Conservation (phyloP, 2,888 invertebrate genomes). For the Meta bourneti region DNA sequence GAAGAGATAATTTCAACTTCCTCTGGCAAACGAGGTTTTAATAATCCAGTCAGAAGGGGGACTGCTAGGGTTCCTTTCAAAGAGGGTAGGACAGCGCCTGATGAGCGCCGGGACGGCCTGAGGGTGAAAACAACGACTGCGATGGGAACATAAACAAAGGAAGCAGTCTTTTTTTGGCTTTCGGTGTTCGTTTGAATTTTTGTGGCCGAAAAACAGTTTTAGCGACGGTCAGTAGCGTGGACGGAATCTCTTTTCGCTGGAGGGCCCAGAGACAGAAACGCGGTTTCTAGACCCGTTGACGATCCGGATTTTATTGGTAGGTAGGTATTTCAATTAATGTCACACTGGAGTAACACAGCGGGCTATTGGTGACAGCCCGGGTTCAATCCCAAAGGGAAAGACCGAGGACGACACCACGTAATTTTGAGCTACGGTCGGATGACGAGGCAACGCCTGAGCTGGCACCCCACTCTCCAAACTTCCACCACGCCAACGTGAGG, state of each 20-base stretch:
- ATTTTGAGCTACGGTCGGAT: too few relatives aligned
- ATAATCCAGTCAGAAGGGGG: constrained; percentile 61
- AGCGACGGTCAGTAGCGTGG: too few relatives aligned
- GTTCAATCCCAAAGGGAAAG: too few relatives aligned
- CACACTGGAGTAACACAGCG: too few relatives aligned
- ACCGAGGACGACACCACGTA: too few relatives aligned
- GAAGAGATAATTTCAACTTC: constrained; percentile 72
- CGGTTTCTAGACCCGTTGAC: too few relatives aligned
- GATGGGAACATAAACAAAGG: constrained; percentile 46
- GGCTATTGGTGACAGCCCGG: too few relatives aligned
- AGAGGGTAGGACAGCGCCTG: background rate
- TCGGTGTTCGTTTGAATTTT: constrained; percentile 35
- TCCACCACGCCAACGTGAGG: too few relatives aligned
- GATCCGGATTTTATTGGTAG: too few relatives aligned
- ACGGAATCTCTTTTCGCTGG: background rate
- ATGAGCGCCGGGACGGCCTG: constrained; percentile 35
- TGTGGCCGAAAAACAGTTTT: background rate
- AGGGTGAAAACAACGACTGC: constrained; percentile 5
- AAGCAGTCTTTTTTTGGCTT: constrained; percentile 28
- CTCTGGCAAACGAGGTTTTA: constrained; percentile 74
- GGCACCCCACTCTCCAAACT: too few relatives aligned
- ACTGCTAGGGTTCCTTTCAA: background rate
- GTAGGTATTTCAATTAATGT: too few relatives aligned
- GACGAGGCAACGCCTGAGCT: too few relatives aligned
- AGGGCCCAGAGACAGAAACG: background rate